Base-by-base conservation (phyloP, 2,888 invertebrate genomes). In the Thymelicus acteon region DNA sequence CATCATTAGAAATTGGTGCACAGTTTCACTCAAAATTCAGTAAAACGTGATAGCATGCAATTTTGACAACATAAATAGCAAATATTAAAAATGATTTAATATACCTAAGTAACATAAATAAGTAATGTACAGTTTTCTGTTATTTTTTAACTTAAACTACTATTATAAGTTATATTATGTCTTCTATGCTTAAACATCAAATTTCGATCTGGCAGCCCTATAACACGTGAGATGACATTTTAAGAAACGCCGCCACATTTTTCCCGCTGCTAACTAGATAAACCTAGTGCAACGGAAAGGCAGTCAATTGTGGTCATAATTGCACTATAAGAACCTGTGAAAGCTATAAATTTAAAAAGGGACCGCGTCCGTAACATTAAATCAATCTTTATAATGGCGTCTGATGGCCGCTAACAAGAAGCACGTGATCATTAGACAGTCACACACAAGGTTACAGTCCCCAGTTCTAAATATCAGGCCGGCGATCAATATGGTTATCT, bases 351-450 rank as follows among this genome's bases (percentile, higher is more conserved):
- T 88, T 86, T 86, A 84, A 81, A 79, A 80, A 82, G 81, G 81
- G 80, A 77, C 84, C 83, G 87, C 85, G 79, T 81, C 79, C 82
- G 73, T 76, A 83, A 84, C 86, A 85, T 76, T 83, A 79, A 89
- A 85, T 87, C 88, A 90, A 88, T 91, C 87, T 82, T 85, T 84
- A 88, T 90, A 87, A 88, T 85, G 82, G 82, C 79, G 83, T 78
- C 85, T 86, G 88, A 88, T 87, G 84, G 87, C 82, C 85, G 82
- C 88, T 93, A 93, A 93, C 92, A 89, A 92, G 92, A 84, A 84
- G 88, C 91, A 87, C 89, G 89, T 87, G 91, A 85, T 90, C 88
- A 92, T 93, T 92, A 91, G 85, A 82, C 88, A 89, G 89, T 90
- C 87, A 89, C 83, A 89, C 79, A 88, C 85, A 87, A 86, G 84